Base-by-base conservation (phyloP, 2,888 invertebrate genomes). In the Agonopterix alstromeriana region DNA sequence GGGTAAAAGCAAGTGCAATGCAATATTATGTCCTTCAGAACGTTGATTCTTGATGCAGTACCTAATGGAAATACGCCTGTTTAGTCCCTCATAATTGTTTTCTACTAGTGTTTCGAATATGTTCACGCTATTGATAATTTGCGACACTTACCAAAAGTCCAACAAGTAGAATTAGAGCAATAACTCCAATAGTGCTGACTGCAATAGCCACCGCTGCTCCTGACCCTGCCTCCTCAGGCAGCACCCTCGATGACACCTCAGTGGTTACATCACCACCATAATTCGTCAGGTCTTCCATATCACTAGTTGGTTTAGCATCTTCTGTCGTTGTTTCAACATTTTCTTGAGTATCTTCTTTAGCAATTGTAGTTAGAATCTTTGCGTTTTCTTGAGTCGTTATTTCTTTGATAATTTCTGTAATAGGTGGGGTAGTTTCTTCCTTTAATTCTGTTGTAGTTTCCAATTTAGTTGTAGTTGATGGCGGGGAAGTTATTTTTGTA, bases 171-270 rank as follows among this genome's bases (percentile, higher is more conserved):
- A 96, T 83, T 47, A 96, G 82, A 43, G 95, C 95, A 46, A 95
- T 90, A 10, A 94, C 94, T 7, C 94, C 96, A 48, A 96, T 93
- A 9, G 93, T 92, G 57, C 95, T 94, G 51, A 96, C 94, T 7
- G 94, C 92, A 52, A 96, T 94, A 10, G 96, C 96, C 9, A 95
- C 93, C 46, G 95, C 93, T 4, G 94, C 93, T 49, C 94, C 94
- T 0, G 92, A 90, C 42, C 91, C 90, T 3, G 89, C 84, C 38
- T 84, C 86, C 7, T 70, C 79, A n/a, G 38, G 9, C 10, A 73
- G 45, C 61, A 63, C 77, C 58, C 64, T 74, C 27, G 66, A 74
- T 27, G 73, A 79, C 35, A 70, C 76, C 62, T 76, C 85, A 48
- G 78, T 90, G 4, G 77, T 84, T 65, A 74, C 59, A 17, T 74